phyloP scores from a whole-genome alignment of 2,797 vertebrate genomes.

The Hoplostethus atlanticus region DNA sequence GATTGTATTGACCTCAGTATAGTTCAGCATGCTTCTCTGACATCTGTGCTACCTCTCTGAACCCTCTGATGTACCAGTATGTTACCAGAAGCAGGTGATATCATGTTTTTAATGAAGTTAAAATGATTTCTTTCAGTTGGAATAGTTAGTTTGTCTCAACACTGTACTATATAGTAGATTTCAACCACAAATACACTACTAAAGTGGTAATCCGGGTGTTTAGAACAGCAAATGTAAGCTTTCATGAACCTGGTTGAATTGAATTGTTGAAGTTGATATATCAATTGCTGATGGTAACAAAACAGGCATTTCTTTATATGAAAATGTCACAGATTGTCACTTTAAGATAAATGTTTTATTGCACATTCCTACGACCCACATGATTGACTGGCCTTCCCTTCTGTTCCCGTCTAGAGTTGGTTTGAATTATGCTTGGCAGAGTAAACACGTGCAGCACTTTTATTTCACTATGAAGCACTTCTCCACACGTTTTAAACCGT shows the following conservation, averaged over 20 bases:
- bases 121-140: no score
- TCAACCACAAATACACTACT: background rate
- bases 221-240: background rate
- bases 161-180: background rate
- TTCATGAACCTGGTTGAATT: background rate
- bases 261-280: no score
- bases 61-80: no score
- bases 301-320: background rate
- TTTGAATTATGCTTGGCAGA: constrained; percentile 49
- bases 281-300: no score
- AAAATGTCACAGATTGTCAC: constrained; percentile 30
- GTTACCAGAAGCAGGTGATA: no score
- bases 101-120: no score
- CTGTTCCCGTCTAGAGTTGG: constrained; percentile 41
- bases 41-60: background rate
- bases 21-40: background rate
- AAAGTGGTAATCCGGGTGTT: background rate
- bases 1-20: background rate
- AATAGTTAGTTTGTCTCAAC: background rate
- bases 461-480: constrained; percentile 54
- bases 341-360: constrained; percentile 31
- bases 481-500: constrained; percentile 59
- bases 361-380: constrained; percentile 4
- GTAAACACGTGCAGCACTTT: constrained; percentile 62
- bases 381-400: constrained; percentile 23